Evolutionary conservation across 2,797 vertebrate genomes (phyloP), one percentile per base, ranked within the genome.

Genomic region (Acipenser oxyrinchus): DNA sequence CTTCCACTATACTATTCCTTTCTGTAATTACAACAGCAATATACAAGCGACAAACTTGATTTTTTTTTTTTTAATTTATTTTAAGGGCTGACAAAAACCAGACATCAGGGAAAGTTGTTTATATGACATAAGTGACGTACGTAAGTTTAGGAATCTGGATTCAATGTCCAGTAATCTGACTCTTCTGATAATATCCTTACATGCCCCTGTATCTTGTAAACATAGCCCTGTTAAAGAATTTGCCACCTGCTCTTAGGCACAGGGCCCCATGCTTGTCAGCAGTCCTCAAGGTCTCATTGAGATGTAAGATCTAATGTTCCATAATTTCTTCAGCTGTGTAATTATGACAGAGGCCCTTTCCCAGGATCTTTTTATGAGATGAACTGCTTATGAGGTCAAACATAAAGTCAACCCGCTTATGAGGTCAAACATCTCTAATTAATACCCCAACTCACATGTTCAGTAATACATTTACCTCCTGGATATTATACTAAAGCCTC

Each of bases 351-450:
- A 52, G 49, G 51, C 23, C 51, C 11, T 10, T 55, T 66, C 50
- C 64, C 64, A 66, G 52, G 49, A 66, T 66, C 37, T 58, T 13
- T 66, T 66, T 58, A 65, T 58, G 23, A 66, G 37, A 66, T 48
- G 48, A 49, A 13, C 48, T 7, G 10, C 55, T 49, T 13, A 49
- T 66, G 55, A 66, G 49, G 48, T 65, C 63, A 64, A 10, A 12
- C 13, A 9, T 6, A 52, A 15, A 50, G 8, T n/a, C n/a, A n/a
- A n/a, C n/a, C n/a, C n/a, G 10, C 55, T 49, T 13, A 49, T 66
- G 55, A 66, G 49, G 48, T 65, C 63, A 64, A 10, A 12, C 18
- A 8, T 64, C 63, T 64, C 50, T 9, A 15, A 51, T 37, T 37
- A 58, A 6, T 58, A 11, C 9, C 12, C 13, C 55, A 10, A 7